phyloP scores from a whole-genome alignment of 2,113 vertebrate genomes.

The Ammodytes dubius region DNA sequence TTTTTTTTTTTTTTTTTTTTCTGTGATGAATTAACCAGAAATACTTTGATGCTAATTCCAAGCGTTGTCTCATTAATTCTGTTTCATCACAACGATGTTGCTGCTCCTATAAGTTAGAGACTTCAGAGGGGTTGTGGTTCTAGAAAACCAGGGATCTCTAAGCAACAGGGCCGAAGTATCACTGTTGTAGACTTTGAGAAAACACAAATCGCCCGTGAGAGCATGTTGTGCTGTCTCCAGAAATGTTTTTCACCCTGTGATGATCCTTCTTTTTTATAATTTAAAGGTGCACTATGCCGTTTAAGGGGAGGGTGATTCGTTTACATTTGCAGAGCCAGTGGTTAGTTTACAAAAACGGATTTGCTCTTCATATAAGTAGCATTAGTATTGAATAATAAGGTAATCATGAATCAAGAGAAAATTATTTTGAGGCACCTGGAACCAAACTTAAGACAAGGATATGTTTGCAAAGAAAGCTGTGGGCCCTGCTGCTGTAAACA shows the following conservation, averaged over 20 bases:
- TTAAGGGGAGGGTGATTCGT: too few relatives aligned
- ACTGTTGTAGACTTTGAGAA: conserved; percentile 13
- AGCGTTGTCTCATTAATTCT: conserved; percentile 71
- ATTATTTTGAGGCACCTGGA: too few relatives aligned
- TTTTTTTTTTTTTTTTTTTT: conserved; percentile 11
- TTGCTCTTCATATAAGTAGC: too few relatives aligned
- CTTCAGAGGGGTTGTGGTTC: conserved; percentile 43
- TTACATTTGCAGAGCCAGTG: too few relatives aligned
- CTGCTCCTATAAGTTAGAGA: conserved; percentile 51
- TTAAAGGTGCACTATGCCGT: too few relatives aligned
- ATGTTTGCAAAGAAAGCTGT: too few relatives aligned
- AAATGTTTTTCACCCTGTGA: conserved; percentile 32
- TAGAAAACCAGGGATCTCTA: conserved; percentile 46
- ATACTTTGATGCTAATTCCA: conserved; percentile 67
- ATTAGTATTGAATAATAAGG: too few relatives aligned
- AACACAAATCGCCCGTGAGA: conserved; percentile 12
- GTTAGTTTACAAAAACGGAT: too few relatives aligned
- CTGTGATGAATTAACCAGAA: conserved; percentile 67
- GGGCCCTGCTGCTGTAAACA: too few relatives aligned
- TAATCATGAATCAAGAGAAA: too few relatives aligned
- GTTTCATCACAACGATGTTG: conserved; percentile 48
- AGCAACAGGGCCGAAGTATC: conserved; percentile 20
- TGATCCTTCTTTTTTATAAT: too few relatives aligned
- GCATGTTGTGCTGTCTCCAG: background rate
- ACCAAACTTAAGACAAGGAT: too few relatives aligned